phyloP scores from a whole-genome alignment of 2,888 invertebrate species.

The Tethea ocularis region DNA sequence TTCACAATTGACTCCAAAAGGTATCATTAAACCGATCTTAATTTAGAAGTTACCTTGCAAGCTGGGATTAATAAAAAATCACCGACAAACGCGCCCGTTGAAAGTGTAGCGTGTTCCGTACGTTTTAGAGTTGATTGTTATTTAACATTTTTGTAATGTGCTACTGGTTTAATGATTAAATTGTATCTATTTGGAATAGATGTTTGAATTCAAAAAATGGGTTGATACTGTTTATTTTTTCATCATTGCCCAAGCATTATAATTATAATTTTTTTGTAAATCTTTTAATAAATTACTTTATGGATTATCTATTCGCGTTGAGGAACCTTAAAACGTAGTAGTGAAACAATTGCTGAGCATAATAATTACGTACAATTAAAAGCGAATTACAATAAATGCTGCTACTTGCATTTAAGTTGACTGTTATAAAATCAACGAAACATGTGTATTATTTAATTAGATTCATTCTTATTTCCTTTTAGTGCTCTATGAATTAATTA shows the following conservation, averaged over 20 bases:
- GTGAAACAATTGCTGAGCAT: slow-evolving; percentile 52
- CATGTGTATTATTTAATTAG: not conserved
- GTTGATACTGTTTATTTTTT: too few species aligned
- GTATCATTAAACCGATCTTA: slow-evolving; percentile 57
- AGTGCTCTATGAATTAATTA: too few species aligned
- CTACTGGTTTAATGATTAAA: too few species aligned
- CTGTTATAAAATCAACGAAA: slow-evolving; percentile 6
- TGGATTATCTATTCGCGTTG: slow-evolving; percentile 17
- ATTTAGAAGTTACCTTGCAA: slow-evolving; percentile 58
- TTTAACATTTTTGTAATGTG: not conserved
- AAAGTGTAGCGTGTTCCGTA: slow-evolving; percentile 40
- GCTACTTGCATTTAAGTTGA: slow-evolving; percentile 27
- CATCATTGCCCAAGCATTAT: too few species aligned
- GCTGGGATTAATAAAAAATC: slow-evolving; percentile 42
- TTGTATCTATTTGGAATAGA: too few species aligned
- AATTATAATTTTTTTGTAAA: too few species aligned
- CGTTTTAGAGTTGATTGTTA: not conserved
- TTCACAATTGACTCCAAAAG: slow-evolving; percentile 57
- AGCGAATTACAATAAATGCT: slow-evolving; percentile 48
- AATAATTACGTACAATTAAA: slow-evolving; percentile 51
- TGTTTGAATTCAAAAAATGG: too few species aligned
- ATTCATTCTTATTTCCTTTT: not conserved
- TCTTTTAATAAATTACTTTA: too few species aligned
- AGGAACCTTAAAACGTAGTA: slow-evolving; percentile 31
- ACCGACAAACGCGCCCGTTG: slow-evolving; percentile 41